Evolutionary conservation across 2,113 vertebrate genomes (phyloP).

Genomic region (Mormyrus iriodes): DNA sequence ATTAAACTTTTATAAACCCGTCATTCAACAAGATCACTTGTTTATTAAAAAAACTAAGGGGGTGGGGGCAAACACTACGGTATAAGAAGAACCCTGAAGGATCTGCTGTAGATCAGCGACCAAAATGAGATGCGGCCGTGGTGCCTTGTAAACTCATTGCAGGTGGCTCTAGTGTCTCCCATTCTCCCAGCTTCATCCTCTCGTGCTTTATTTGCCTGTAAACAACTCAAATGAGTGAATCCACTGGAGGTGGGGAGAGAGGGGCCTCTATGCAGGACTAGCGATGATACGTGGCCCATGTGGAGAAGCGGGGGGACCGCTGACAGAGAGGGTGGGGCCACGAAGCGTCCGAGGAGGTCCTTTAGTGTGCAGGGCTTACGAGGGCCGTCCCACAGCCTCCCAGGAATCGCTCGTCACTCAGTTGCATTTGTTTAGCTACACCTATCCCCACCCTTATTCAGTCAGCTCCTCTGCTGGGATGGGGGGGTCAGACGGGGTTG

Average conservation of each 20-base stretch:
- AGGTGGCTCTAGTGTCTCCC: neutral
- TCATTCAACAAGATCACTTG: too few relatives aligned
- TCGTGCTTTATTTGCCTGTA: neutral
- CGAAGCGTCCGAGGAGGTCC: neutral
- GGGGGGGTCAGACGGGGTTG: neutral
- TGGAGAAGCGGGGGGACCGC: neutral
- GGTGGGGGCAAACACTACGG: too few relatives aligned
- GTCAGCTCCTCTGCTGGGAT: neutral
- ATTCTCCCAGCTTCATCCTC: neutral
- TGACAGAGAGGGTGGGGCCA: neutral
- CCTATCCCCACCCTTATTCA: neutral
- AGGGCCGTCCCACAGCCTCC: neutral
- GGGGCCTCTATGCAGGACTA: neutral
- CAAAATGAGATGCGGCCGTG: neutral
- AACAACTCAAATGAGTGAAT: conserved; percentile 7
- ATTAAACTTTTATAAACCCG: too few relatives aligned
- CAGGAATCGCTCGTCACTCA: neutral
- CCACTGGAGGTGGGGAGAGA: neutral
- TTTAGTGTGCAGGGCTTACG: too few relatives aligned
- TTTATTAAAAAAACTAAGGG: too few relatives aligned
- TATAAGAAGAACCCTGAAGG: neutral
- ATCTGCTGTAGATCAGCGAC: neutral
- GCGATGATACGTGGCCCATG: neutral
- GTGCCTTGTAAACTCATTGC: neutral
- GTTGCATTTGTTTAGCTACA: conserved; percentile 25